phyloP scores from a whole-genome alignment of 2,888 invertebrate species.

The Meliscaeva auricollis region DNA sequence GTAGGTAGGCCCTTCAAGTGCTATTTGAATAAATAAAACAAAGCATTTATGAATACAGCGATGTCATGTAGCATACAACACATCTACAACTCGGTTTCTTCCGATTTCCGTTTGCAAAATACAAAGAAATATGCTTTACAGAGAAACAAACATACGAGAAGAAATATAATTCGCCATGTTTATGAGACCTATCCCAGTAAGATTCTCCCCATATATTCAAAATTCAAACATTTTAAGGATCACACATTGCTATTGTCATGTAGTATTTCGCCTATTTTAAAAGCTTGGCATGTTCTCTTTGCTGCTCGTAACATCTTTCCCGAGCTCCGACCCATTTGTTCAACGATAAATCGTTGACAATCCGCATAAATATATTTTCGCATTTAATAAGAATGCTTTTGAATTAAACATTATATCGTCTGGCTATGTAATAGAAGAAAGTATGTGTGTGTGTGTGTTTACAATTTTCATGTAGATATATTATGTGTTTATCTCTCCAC shows the following conservation, averaged over 20 bases:
- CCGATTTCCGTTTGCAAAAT: slow-evolving; percentile 6
- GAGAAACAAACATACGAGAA: background rate
- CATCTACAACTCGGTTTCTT: background rate
- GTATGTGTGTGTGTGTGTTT: background rate
- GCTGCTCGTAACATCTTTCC: slow-evolving; percentile 43
- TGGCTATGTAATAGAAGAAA: background rate
- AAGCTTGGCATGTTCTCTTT: slow-evolving; percentile 26
- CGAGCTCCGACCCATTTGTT: slow-evolving; percentile 58
- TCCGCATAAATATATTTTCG: slow-evolving; percentile 40
- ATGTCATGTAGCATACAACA: background rate
- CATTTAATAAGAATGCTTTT: slow-evolving; percentile 62
- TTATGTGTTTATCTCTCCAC: background rate
- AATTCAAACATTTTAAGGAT: slow-evolving; percentile 59
- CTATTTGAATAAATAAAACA: slow-evolving; percentile 38
- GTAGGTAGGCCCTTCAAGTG: background rate
- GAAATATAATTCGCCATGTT: slow-evolving; percentile 63
- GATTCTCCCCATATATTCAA: slow-evolving; percentile 34
- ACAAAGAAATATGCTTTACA: slow-evolving; percentile 28
- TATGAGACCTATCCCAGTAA: slow-evolving; percentile 51
- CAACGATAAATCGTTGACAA: slow-evolving; percentile 67
- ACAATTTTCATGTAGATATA: background rate
- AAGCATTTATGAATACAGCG: slow-evolving; percentile 28
- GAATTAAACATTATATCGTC: slow-evolving; percentile 60
- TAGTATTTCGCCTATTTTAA: slow-evolving; percentile 44
- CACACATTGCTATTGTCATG: slow-evolving; percentile 59